These are phyloP conservation scores for Nomada lathburiana DNA, from an alignment of 2,888 invertebrate species.

Conservation along the genomic window DNA sequence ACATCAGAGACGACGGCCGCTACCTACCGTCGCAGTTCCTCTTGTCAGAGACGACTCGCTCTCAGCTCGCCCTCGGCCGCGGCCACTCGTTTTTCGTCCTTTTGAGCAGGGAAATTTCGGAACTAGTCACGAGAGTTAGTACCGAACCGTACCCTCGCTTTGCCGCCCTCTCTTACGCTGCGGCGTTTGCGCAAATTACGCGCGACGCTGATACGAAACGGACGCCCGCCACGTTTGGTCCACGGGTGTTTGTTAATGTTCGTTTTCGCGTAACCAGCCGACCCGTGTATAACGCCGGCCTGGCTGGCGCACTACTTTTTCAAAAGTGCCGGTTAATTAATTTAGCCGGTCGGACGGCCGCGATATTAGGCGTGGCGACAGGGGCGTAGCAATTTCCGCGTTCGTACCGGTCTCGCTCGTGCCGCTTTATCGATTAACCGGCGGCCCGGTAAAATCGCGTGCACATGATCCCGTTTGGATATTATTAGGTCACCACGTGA, in stretches of 20 bases:
- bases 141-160: not conserved
- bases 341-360: slow-evolving; percentile 30
- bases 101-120: slow-evolving; percentile 54
- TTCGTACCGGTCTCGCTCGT: slow-evolving; percentile 44
- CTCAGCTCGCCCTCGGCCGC: slow-evolving; percentile 41
- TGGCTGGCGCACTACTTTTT: slow-evolving; percentile 28
- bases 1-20: slow-evolving; percentile 62
- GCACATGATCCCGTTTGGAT: slow-evolving; percentile 31
- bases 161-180: too few species aligned
- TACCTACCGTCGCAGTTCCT: slow-evolving; percentile 13
- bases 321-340: slow-evolving; percentile 55
- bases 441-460: slow-evolving; percentile 41
- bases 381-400: slow-evolving; percentile 52
- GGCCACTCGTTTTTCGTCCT: slow-evolving; percentile 61
- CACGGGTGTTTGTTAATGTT: slow-evolving; percentile 35
- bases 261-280: slow-evolving; percentile 40
- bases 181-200: slow-evolving; percentile 39
- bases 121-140: slow-evolving; percentile 32
- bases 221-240: slow-evolving; percentile 1
- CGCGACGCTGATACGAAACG: slow-evolving; percentile 7
- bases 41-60: slow-evolving; percentile 52
- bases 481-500: slow-evolving; percentile 44
- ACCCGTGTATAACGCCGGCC: slow-evolving; percentile 24
- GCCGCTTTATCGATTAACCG: slow-evolving; percentile 52
- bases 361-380: slow-evolving; percentile 21